Base-by-base conservation (phyloP, 2,888 invertebrate genomes). In the Anoplius nigerrimus region DNA sequence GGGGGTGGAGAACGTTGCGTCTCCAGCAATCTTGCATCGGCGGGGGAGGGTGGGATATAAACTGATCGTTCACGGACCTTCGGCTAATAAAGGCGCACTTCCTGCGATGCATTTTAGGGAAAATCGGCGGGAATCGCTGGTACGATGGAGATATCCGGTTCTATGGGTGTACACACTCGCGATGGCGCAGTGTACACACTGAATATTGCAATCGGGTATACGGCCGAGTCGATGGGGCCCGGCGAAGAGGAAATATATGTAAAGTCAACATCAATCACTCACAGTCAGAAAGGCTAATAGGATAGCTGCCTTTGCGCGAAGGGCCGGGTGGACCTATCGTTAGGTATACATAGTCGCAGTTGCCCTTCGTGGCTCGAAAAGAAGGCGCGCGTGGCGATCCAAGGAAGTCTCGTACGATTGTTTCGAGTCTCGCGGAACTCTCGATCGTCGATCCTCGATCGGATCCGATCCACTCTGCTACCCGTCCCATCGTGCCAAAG, bases 181-280 rank as follows among this genome's bases (percentile, higher is more conserved):
- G 66, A 48, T 6, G 18, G 71, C 64, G 74, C 74, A 74, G 43
- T 78, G 78, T 78, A 78, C 78, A 78, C 72, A 73, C 66, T 56
- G 78, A 72, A 78, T 78, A 78, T 78, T 78, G 78, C 78, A 78
- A 78, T 78, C 76, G 74, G 72, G 65, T 76, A n/a, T n/a, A 67
- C 58, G 74, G n/a, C n/a, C 69, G 69, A 78, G 74, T 78, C 78
- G 78, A 78, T 78, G 66, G 75, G 69, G 69, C 61, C 6, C 52
- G 78, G 72, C 65, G 70, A 72, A 74, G 74, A 78, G 78, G 78
- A 78, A 79, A 78, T 77, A 78, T 76, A 81, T 78, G 79, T 81
- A 81, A 81, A 80, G 79, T 79, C 81, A 81, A 79, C 81, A 81
- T 81, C 80, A 76, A 81, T 81, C 80, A 79, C 81, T 81, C 80